Evolutionary conservation across 2,888 invertebrate species (phyloP).

Genomic region (Entomobrya multifasciata): DNA sequence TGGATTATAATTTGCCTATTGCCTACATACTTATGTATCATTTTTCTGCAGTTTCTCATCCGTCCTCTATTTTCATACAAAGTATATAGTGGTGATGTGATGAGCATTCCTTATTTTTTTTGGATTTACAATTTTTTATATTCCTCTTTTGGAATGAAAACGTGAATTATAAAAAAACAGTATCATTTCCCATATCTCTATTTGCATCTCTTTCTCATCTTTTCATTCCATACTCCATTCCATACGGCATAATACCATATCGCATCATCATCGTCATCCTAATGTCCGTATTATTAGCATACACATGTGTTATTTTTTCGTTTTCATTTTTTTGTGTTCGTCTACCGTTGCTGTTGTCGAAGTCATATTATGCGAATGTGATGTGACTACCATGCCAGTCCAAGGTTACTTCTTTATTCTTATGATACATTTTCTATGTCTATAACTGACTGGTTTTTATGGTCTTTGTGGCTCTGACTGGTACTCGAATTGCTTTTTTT

Average conservation of each 20-base stretch:
- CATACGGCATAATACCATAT: not conserved
- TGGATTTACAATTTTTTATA: not conserved
- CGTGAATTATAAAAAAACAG: not conserved
- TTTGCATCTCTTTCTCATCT: not conserved
- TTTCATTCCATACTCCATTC: not conserved
- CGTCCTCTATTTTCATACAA: conserved; percentile 4
- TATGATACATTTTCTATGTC: conserved; percentile 19
- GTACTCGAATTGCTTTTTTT: conserved; percentile 4
- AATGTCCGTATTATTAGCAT: conserved; percentile 22
- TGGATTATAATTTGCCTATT: not conserved
- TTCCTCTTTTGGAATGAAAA: not conserved
- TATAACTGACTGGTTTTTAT: conserved; percentile 57
- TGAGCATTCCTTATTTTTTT: not conserved
- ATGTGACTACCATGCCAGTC: conserved; percentile 53
- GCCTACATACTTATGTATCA: conserved; percentile 27
- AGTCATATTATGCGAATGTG: conserved; percentile 49
- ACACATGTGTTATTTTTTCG: conserved; percentile 8
- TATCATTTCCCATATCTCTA: not conserved
- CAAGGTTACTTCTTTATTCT: conserved; percentile 55
- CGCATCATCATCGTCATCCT: not conserved
- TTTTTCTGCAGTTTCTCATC: conserved; percentile 18
- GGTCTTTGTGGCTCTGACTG: conserved; percentile 42
- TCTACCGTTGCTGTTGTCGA: conserved; percentile 4
- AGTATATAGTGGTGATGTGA: not conserved
- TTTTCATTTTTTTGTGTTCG: conserved; percentile 11